These are phyloP conservation scores for Hetaerina americana DNA, from an alignment of 1,140 invertebrate genomes.

Conservation along the genomic window DNA sequence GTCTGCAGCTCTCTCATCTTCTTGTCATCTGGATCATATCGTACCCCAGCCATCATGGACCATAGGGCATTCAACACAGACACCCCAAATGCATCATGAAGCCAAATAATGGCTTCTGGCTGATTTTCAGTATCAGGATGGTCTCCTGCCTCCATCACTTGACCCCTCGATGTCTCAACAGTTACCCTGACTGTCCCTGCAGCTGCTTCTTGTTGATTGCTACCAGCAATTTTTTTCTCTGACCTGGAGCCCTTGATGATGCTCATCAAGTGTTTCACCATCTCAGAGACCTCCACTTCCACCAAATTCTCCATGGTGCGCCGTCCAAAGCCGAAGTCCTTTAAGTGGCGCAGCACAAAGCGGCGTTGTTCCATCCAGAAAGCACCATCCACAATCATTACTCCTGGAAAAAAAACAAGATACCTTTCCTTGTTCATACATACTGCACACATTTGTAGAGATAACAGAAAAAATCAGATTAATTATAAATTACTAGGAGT, in stretches of 20 bases:
- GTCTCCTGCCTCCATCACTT: not conserved
- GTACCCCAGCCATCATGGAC: conserved; percentile 49
- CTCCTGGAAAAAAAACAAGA: conserved; percentile 34
- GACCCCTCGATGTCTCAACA: not conserved
- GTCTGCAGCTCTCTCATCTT: conserved; percentile 51
- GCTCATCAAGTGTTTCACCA: conserved; percentile 29
- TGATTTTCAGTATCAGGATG: conserved; percentile 17
- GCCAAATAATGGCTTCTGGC: conserved; percentile 11
- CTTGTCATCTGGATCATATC: conserved; percentile 48
- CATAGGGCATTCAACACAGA: conserved; percentile 57
- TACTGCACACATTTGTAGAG: not conserved
- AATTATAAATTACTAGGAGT: not conserved
- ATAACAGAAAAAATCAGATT: not conserved
- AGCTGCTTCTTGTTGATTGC: conserved; percentile 13
- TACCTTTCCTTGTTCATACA: too few relatives aligned
- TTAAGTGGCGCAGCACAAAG: conserved; percentile 42
- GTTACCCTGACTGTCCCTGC: conserved; percentile 11
- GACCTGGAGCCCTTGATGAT: conserved; percentile 10
- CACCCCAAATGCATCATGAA: conserved; percentile 36
- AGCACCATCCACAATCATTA: conserved; percentile 48
- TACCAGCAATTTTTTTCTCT: conserved; percentile 11
- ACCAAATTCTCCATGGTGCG: conserved; percentile 42
- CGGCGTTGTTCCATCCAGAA: conserved; percentile 43
- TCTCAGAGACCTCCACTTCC: conserved; percentile 37
- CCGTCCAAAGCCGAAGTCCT: conserved; percentile 44